A percentile compares a stretch with the other conserved stretches of the same genome.
Evolutionary conservation across 92 coral and sea anemone genomes (phyloP).

Genomic region (Montipora capitata): DNA sequence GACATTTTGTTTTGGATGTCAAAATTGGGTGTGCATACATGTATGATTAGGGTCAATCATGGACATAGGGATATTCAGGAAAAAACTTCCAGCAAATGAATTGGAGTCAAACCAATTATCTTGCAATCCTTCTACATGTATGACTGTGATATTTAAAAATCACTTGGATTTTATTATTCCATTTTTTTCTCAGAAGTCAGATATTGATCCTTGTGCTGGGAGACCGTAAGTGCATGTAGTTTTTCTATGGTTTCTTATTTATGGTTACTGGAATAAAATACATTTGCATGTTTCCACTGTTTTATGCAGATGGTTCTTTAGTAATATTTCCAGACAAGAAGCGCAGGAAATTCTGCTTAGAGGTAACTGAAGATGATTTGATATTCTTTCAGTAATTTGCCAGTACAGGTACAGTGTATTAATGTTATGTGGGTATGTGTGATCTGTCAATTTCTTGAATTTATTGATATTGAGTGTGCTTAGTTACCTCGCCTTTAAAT

Average conservation of each 20-base stretch:
- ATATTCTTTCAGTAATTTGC: background rate
- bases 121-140: too few species aligned
- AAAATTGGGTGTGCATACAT: too few species aligned
- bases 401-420: background rate
- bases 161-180: background rate
- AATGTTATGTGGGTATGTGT: background rate
- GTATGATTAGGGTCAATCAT: too few species aligned
- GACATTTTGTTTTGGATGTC: too few species aligned
- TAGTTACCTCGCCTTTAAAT: too few species aligned
- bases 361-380: slow-evolving; percentile 53
- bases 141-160: background rate
- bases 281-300: background rate
- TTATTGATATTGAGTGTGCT: too few species aligned
- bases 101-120: too few species aligned
- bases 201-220: slow-evolving; percentile 96
- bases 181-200: slow-evolving; percentile 71
- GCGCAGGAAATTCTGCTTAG: slow-evolving; percentile 92
- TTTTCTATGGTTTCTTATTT: background rate
- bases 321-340: slow-evolving; percentile 91
- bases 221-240: slow-evolving; percentile 83
- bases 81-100: too few species aligned
- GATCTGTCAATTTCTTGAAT: background rate
- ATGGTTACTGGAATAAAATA: background rate
- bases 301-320: slow-evolving; percentile 92
- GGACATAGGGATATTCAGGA: too few species aligned